A percentile compares a stretch with the other conserved stretches of the same genome.
phyloP scores from a whole-genome alignment of 2,113 vertebrate species.

The Pedetes capensis region DNA sequence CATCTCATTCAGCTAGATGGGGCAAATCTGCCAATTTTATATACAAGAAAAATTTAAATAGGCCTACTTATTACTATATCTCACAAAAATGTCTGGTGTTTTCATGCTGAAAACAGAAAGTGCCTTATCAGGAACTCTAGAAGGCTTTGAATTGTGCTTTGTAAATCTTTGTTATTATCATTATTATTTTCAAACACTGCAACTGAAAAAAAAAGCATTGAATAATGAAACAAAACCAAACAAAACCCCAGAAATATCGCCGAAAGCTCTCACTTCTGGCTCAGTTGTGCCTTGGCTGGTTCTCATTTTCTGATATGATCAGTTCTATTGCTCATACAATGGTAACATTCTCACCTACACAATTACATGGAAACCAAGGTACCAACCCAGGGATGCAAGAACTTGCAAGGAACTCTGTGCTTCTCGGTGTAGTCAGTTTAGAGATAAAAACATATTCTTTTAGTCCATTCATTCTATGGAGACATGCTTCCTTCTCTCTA shows the following conservation, averaged over 20 bases:
- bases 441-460: neutral
- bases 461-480: neutral
- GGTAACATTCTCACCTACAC: slow-evolving; percentile 7
- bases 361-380: neutral
- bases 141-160: neutral
- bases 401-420: neutral
- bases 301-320: slow-evolving; percentile 70
- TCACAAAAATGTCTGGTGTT: slow-evolving; percentile 13
- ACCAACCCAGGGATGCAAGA: neutral
- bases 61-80: neutral
- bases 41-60: slow-evolving; percentile 5
- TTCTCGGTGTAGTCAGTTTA: neutral
- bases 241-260: neutral
- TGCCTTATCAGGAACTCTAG: slow-evolving; percentile 24
- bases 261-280: neutral
- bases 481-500: neutral
- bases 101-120: neutral
- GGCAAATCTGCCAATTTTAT: neutral
- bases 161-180: slow-evolving; percentile 23
- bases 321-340: slow-evolving; percentile 56
- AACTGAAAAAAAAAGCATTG: neutral
- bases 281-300: neutral
- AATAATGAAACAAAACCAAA: slow-evolving; percentile 22
- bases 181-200: neutral
- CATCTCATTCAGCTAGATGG: neutral